phyloP scores from a whole-genome alignment of 2,888 invertebrate genomes.

The Netelia virgata region DNA sequence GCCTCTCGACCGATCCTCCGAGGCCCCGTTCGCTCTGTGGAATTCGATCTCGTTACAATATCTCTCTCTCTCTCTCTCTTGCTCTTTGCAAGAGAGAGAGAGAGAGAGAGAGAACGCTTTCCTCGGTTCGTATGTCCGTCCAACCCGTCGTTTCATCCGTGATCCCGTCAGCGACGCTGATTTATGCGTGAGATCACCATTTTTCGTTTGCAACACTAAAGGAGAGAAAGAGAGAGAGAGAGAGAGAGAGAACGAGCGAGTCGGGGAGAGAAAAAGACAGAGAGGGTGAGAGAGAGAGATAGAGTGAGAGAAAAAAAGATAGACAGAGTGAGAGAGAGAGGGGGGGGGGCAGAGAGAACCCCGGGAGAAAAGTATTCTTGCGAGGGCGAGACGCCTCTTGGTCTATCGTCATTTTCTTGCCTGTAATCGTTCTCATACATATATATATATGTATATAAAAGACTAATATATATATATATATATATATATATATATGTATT shows the following conservation, averaged over 20 bases:
- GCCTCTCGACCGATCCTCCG: slow-evolving; percentile 19
- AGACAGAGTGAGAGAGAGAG: slow-evolving; percentile 29
- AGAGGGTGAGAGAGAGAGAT: no score
- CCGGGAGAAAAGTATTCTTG: slow-evolving; percentile 42
- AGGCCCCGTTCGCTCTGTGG: slow-evolving; percentile 25
- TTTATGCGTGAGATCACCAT: slow-evolving; percentile 67
- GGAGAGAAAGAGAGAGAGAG: slow-evolving; percentile 1
- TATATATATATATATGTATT: background rate
- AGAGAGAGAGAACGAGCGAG: slow-evolving; percentile 26
- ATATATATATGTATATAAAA: no score
- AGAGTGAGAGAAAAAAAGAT: slow-evolving; percentile 25
- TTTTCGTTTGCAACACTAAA: slow-evolving; percentile 47
- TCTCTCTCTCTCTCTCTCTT: slow-evolving; percentile 16
- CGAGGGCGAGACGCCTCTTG: background rate
- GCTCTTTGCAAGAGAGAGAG: no score
- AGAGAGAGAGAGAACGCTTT: no score
- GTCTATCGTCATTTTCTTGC: slow-evolving; percentile 20
- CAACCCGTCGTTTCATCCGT: slow-evolving; percentile 8
- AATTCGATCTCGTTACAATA: slow-evolving; percentile 62
- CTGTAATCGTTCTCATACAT: slow-evolving; percentile 1
- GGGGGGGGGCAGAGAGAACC: no score
- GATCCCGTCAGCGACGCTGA: slow-evolving; percentile 53
- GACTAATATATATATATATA: background rate
- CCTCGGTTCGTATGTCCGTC: slow-evolving; percentile 29
- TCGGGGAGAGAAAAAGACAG: background rate